phyloP scores from a whole-genome alignment of 2,113 vertebrate species.

The Promerops cafer region DNA sequence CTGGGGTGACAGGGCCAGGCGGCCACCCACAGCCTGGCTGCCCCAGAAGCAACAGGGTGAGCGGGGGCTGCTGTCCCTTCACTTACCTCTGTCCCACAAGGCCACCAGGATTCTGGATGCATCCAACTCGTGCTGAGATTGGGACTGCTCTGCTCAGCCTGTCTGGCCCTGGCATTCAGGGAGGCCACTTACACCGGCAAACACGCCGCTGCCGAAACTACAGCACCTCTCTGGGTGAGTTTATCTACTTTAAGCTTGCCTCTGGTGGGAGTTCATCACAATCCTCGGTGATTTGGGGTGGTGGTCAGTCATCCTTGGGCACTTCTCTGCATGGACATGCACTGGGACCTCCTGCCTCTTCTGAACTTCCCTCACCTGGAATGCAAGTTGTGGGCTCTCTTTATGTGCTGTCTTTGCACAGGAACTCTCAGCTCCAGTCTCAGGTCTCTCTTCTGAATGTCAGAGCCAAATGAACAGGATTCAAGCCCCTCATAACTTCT shows the following conservation, averaged over 20 bases:
- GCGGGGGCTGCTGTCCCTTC: neutral
- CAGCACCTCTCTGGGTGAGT: neutral
- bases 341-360: neutral
- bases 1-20: accelerated
- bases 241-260: neutral
- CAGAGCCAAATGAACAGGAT: neutral
- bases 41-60: accelerated
- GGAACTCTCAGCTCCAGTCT: neutral
- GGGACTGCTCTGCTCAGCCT: neutral
- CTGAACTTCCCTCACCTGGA: accelerated
- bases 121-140: accelerated
- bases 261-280: neutral
- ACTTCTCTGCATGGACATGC: accelerated
- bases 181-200: neutral
- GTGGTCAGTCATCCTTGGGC: neutral
- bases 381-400: neutral
- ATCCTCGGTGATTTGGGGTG: neutral
- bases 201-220: accelerated
- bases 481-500: neutral
- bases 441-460: neutral
- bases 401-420: accelerated
- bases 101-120: neutral
- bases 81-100: accelerated
- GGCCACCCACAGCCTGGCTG: neutral
- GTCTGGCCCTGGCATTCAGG: accelerated